Base-by-base conservation (phyloP, 2,888 invertebrate genomes). In the Amiota mariae region DNA sequence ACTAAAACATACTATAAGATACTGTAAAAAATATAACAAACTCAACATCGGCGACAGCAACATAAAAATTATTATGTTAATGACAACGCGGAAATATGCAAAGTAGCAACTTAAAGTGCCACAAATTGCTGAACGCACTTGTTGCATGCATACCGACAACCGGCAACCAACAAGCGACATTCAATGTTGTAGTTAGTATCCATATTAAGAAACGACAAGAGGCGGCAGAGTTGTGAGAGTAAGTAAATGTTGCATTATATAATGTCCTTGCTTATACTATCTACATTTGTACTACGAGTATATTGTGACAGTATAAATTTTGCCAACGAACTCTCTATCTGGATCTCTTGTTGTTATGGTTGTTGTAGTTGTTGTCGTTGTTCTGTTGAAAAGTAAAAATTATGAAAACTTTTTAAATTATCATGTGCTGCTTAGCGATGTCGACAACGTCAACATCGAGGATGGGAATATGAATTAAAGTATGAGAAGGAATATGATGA, bases 391-490 rank as follows among this genome's bases (percentile, higher is more conserved):
- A 78, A 81, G 82, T 81, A 81, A 81, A 36, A 82, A 82, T 81
- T 82, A 81, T 81, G 76, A 81, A 81, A 71, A 81, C 76, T 81
- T 81, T 81, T 82, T 80, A 79, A 81, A 81, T 81, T 81, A 81
- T 76, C 75, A 81, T 75, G 77, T 49, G 66, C 66, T 66, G 66
- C 66, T 66, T 66, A 48, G 66, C 36, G 66, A 49, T 20, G 49
- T 13, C 36, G 24, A 47, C 70, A 79, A 73, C 77, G 78, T 75
- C 75, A 77, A 81, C 71, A 77, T 76, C 78, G 78, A 59, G 73
- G 67, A 66, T 72, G 75, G 36, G 2, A 36, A 36, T 6, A 36
- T 4, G 36, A 36, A 36, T 36, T 36, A 36, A 36, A 36, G 8
- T 36, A 36, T 36, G 36, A 6, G 36, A 0, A 36, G 36, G 6